Base-by-base conservation (phyloP, 2,797 vertebrate species). In the Mus minutoides region DNA sequence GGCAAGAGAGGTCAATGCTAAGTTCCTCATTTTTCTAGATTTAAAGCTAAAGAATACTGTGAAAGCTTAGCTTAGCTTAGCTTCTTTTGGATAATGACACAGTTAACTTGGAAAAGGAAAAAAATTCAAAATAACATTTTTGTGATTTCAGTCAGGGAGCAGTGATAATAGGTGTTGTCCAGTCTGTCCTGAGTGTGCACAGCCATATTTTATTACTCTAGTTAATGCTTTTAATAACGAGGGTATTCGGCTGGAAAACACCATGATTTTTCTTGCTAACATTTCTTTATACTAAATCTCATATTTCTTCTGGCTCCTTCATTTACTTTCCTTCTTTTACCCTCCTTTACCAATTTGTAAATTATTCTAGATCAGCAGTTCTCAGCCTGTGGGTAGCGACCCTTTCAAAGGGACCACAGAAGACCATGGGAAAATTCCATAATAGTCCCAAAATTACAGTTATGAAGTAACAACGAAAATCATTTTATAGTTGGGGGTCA, bases 1-100 rank as follows among this genome's bases (percentile, higher is more conserved):
- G 90, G 91, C 69, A 89, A 94, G 58, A 97, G 86, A 97, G 78
- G 86, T 91, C 94, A 84, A 14, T 62, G 76, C 90, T 91, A 95
- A 92, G 79, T 94, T 97, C 78, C 67, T 88, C 31, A 37, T 29
- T 90, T 96, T 96, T 93, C 67, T 82, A 67, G 88, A 91, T 93
- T 86, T 29, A 87, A 90, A 94, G 71, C 76, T 62, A 9, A 93
- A 95, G 43, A 62, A 40, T 34, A 76, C 75, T n/a, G 37, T 4
- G 17, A 71, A 92, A 49, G 17, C 82, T 91, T 67, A 83, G 34
- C 34, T 54, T 87, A 69, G 52, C 84, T 16, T n/a, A n/a, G 49
- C 3, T 92, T 92, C 49, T 94, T 46, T 94, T 86, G 73, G 31
- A 92, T 95, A 94, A 87, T 91, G 78, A 64, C 75, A 83, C 29